These are phyloP conservation scores for Ctenodactylus gundi DNA, from an alignment of 2,113 vertebrate species.

Conservation along the genomic window DNA sequence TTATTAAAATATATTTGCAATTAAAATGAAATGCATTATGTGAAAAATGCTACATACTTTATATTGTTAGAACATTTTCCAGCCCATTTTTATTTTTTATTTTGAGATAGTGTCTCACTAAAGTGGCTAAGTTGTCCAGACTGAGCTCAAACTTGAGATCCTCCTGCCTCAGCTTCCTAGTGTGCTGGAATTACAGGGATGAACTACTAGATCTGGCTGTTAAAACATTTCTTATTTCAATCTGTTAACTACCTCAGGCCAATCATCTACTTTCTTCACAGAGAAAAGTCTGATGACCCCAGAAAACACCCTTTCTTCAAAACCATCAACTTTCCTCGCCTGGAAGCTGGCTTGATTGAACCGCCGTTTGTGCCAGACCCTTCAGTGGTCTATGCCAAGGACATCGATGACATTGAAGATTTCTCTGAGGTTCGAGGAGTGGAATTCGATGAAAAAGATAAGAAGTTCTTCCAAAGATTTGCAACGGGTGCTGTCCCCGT, in stretches of 20 bases:
- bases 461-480: conserved; percentile 93
- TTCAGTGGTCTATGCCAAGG: conserved; percentile 94
- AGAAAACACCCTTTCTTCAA: conserved; percentile 94
- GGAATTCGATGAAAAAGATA: conserved; percentile 92
- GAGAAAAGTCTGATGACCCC: conserved; percentile 88
- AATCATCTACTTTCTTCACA: conserved; percentile 76
- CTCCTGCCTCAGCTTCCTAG: no score
- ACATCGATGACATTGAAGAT: conserved; percentile 92
- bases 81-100: no score
- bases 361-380: conserved; percentile 94
- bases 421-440: conserved; percentile 93
- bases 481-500: conserved; percentile 89
- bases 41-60: not conserved
- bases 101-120: no score
- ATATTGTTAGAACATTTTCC: not conserved
- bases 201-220: no score
- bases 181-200: no score
- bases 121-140: no score
- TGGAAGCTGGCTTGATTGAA: conserved; percentile 91
- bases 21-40: not conserved
- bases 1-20: not conserved
- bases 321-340: conserved; percentile 90
- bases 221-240: not conserved
- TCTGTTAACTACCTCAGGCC: not conserved
- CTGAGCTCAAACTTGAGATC: no score